phyloP scores from a whole-genome alignment of 2,113 vertebrate species.

The Eonycteris spelaea region DNA sequence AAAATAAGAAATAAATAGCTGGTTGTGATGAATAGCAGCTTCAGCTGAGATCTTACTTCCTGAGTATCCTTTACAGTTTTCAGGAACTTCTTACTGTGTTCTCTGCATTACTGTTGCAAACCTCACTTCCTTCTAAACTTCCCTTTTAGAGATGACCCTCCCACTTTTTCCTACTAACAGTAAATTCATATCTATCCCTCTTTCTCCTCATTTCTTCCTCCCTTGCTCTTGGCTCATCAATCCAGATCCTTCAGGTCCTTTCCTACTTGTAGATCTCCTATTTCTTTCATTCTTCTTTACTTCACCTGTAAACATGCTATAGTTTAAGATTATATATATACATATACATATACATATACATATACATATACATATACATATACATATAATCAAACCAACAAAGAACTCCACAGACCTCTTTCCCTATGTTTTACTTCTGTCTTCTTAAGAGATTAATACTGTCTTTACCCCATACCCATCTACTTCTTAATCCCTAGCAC shows the following conservation, averaged over 20 bases:
- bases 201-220: neutral
- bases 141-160: neutral
- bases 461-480: neutral
- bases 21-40: fast-evolving
- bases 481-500: neutral
- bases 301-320: neutral
- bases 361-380: neutral
- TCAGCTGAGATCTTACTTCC: neutral
- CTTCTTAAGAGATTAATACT: neutral
- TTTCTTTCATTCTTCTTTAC: neutral
- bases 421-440: neutral
- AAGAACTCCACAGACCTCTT: neutral
- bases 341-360: neutral
- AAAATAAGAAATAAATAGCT: neutral
- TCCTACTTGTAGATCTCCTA: neutral
- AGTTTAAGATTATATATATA: neutral
- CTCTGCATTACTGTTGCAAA: fast-evolving
- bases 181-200: fast-evolving
- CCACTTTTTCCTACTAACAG: neutral
- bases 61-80: neutral
- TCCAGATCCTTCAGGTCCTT: neutral
- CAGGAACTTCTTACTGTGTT: too few relatives aligned
- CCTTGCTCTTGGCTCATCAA: neutral
- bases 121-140: neutral
- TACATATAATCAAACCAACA: neutral